Evolutionary conservation across 2,113 vertebrate species (phyloP).

Genomic region (Austrofundulus limnaeus): DNA sequence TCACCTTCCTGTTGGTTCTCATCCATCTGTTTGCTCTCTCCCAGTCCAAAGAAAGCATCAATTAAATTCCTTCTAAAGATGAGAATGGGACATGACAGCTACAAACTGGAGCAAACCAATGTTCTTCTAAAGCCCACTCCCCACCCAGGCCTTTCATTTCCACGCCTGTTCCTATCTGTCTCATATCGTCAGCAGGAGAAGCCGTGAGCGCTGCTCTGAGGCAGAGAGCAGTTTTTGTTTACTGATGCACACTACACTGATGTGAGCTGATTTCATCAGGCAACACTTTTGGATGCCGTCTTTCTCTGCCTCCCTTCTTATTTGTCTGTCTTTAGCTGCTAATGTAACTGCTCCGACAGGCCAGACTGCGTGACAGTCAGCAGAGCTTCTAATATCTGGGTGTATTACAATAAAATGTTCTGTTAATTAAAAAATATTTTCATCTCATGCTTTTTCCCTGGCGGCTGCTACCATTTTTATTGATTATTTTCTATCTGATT

Average conservation of each 20-base stretch:
- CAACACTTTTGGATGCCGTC: slow-evolving; percentile 67
- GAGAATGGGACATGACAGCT: slow-evolving; percentile 63
- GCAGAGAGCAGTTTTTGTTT: slow-evolving; percentile 62
- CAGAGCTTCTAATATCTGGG: slow-evolving; percentile 20
- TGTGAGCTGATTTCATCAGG: slow-evolving; percentile 75
- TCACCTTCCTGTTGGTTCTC: slow-evolving; percentile 64
- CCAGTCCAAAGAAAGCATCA: slow-evolving; percentile 50
- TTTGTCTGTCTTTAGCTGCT: slow-evolving; percentile 31
- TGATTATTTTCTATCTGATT: slow-evolving; percentile 20
- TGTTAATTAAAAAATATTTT: slow-evolving; percentile 6
- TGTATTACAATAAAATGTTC: slow-evolving; percentile 2
- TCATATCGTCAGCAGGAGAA: slow-evolving; percentile 56
- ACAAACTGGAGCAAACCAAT: slow-evolving; percentile 72
- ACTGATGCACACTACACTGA: slow-evolving; percentile 68
- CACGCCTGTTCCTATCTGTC: slow-evolving; percentile 59
- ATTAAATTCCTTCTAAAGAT: slow-evolving; percentile 62
- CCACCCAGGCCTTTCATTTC: slow-evolving; percentile 23
- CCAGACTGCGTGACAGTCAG: slow-evolving; percentile 24
- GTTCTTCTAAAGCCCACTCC: slow-evolving; percentile 43
- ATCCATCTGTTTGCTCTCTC: slow-evolving; percentile 50
- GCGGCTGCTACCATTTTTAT: not conserved
- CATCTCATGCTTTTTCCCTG: not conserved
- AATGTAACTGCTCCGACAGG: slow-evolving; percentile 41
- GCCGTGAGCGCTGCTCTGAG: slow-evolving; percentile 49
- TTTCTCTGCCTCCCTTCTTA: slow-evolving; percentile 42